Percentiles rank a stretch among this genome's conserved stretches.
Conservation (phyloP, 2,113 vertebrate species). For the Stigmatopora nigra region DNA sequence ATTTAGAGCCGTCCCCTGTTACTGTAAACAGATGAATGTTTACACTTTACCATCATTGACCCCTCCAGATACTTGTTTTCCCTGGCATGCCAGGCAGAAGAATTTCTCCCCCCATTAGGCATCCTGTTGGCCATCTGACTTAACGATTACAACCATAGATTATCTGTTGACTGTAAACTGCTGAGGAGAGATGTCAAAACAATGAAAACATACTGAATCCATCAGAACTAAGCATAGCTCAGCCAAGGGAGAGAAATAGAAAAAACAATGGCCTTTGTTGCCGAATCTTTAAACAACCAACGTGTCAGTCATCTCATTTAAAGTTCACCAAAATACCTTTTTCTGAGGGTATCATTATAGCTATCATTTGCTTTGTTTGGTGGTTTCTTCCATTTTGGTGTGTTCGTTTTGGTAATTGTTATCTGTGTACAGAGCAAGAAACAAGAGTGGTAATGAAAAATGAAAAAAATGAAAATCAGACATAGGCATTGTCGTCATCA, state of each 20-base stretch:
- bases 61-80: background rate
- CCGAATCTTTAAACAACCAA: background rate
- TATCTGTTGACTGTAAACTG: slow-evolving; percentile 7
- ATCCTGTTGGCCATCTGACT: background rate
- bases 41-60: slow-evolving; percentile 3
- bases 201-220: background rate
- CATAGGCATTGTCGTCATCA: too few species aligned
- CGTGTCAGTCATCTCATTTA: background rate
- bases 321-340: background rate
- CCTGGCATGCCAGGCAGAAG: background rate
- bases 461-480: too few species aligned
- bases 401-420: too few species aligned
- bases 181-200: background rate
- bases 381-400: too few species aligned
- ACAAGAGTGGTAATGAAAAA: too few species aligned
- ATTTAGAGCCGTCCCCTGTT: background rate
- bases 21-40: background rate
- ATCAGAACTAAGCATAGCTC: background rate
- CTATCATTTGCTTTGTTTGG: too few species aligned
- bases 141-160: background rate
- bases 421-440: too few species aligned
- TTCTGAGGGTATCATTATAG: too few species aligned
- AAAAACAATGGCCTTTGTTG: background rate
- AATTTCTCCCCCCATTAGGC: background rate
- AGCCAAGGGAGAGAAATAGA: background rate